Conservation (phyloP, 2,113 vertebrate species). For the Cinclus cinclus region DNA sequence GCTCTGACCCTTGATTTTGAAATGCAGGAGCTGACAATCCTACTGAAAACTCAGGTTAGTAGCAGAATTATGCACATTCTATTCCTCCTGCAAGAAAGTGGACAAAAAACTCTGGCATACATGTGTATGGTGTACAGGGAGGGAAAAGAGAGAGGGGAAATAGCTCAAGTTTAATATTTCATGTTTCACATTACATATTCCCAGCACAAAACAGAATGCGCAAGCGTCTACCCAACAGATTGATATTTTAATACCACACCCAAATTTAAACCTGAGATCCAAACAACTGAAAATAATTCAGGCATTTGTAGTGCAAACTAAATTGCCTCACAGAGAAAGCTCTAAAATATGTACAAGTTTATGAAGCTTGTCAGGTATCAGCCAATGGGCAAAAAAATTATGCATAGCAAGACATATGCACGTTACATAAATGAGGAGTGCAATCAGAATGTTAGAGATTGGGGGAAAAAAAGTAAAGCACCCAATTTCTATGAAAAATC, state of each 20-base stretch:
- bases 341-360: neutral
- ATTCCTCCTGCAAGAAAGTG: neutral
- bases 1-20: neutral
- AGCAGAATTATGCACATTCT: neutral
- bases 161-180: neutral
- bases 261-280: neutral
- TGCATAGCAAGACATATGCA: neutral
- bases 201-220: neutral
- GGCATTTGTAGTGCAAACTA: neutral
- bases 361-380: neutral
- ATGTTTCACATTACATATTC: neutral
- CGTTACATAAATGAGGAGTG: neutral
- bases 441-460: neutral
- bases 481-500: neutral
- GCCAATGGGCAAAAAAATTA: neutral
- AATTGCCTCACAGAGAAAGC: neutral
- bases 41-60: neutral
- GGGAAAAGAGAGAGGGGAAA: neutral
- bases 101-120: neutral
- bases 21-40: neutral
- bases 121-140: neutral
- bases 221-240: neutral
- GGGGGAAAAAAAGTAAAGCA: neutral
- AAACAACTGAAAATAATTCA: neutral
- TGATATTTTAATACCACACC: neutral